Evolutionary conservation across 2,113 vertebrate genomes (phyloP).

Genomic region (Heterotis niloticus): DNA sequence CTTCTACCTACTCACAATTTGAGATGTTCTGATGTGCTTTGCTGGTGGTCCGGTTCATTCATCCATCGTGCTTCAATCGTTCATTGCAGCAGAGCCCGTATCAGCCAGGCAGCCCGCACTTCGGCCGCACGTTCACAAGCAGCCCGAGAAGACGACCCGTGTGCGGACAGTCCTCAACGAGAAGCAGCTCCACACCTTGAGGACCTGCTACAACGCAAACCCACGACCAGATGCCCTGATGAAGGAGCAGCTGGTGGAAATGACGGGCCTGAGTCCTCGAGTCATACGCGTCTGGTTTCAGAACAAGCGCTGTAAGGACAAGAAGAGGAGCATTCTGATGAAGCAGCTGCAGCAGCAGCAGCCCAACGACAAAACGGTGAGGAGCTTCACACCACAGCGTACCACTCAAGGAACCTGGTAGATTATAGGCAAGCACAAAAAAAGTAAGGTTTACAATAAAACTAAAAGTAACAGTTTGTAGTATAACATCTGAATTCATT

Average conservation of each 20-base stretch:
- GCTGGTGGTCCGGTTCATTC: not conserved
- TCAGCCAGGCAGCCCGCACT: constrained; percentile 89
- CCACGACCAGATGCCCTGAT: constrained; percentile 94
- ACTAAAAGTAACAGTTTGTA: too few species aligned
- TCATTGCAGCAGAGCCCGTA: constrained; percentile 88
- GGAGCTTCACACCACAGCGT: constrained; percentile 31
- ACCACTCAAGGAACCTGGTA: not conserved
- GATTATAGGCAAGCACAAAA: not conserved
- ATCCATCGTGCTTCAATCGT: constrained; percentile 19
- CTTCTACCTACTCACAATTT: too few species aligned
- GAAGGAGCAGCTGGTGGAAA: constrained; percentile 98
- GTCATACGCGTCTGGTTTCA: constrained; percentile 99
- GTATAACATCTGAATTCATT: too few species aligned
- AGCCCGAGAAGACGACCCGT: constrained; percentile 96
- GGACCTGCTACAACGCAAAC: constrained; percentile 97
- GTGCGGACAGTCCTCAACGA: constrained; percentile 97
- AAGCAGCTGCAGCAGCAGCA: constrained; percentile 97
- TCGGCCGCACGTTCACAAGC: constrained; percentile 93
- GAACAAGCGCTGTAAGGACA: constrained; percentile 98
- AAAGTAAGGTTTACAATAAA: not conserved
- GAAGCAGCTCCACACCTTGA: constrained; percentile 96
- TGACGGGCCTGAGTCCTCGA: constrained; percentile 94
- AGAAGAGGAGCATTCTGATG: constrained; percentile 92
- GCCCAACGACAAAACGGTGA: constrained; percentile 95
- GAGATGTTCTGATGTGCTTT: too few species aligned